Evolutionary conservation across 2,888 invertebrate species (phyloP).

Genomic region (Oligia strigilis): DNA sequence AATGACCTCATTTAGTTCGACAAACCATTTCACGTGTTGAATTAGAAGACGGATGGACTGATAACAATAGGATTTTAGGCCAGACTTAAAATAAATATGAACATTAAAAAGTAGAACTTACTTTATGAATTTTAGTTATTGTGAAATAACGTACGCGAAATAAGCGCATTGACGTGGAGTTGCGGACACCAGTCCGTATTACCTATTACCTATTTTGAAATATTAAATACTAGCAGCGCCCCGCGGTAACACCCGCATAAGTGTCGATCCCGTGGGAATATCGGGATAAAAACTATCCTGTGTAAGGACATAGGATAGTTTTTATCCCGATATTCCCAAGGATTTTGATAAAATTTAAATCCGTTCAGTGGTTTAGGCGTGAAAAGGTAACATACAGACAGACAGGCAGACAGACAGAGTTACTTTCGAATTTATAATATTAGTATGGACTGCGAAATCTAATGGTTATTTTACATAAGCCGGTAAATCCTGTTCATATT

Average conservation of each 20-base stretch:
- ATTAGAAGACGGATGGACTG: conserved; percentile 37
- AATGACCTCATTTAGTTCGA: conserved; percentile 36
- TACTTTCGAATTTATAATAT: background rate
- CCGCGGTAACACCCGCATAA: too few relatives aligned
- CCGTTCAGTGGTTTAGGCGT: too few relatives aligned
- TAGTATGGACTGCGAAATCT: conserved; percentile 24
- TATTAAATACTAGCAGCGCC: too few relatives aligned
- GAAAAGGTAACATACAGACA: too few relatives aligned
- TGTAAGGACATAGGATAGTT: too few relatives aligned
- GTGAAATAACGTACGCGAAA: background rate
- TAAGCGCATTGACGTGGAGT: too few relatives aligned
- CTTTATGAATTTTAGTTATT: conserved; percentile 15
- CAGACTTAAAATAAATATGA: conserved; percentile 1
- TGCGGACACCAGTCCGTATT: too few relatives aligned
- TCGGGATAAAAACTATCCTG: too few relatives aligned
- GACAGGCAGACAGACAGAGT: too few relatives aligned
- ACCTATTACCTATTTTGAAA: conserved; percentile 6
- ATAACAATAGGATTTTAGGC: conserved; percentile 31
- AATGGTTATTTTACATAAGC: conserved; percentile 41
- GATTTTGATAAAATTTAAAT: too few relatives aligned
- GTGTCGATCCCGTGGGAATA: too few relatives aligned
- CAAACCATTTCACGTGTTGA: conserved; percentile 19
- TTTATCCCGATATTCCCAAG: too few relatives aligned
- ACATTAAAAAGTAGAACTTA: conserved; percentile 11
- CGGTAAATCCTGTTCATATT: conserved; percentile 28